Percentiles rank a stretch among this genome's conserved stretches.
phyloP scores from a whole-genome alignment of 2,797 vertebrate species.

The Nasua narica region DNA sequence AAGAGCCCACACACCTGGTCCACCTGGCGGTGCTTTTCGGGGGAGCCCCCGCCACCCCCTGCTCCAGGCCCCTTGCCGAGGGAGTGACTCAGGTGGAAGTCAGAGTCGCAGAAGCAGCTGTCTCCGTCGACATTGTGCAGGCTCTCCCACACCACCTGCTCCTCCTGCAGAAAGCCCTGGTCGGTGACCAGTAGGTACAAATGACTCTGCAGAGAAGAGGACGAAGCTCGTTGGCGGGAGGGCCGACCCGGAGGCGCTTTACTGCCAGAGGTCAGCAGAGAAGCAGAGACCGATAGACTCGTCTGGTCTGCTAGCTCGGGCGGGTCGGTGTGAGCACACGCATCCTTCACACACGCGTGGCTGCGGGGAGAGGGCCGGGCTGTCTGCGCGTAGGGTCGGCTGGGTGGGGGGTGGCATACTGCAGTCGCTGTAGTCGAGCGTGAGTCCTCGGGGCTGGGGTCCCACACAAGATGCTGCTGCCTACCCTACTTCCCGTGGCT shows the following conservation, averaged over 20 bases:
- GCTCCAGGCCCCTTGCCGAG: constrained; percentile 78
- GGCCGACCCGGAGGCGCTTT: neutral
- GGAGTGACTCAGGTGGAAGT: constrained; percentile 90
- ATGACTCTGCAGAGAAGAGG: constrained; percentile 86
- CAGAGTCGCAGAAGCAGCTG: constrained; percentile 93
- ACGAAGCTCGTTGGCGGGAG: fast-evolving
- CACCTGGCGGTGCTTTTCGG: constrained; percentile 85
- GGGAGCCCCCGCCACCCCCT: neutral
- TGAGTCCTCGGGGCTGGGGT: neutral
- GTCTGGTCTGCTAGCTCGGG: too few relatives aligned
- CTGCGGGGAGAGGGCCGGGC: neutral
- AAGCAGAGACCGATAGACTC: neutral
- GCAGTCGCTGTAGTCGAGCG: neutral
- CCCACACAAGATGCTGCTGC: neutral
- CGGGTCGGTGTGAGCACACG: fast-evolving
- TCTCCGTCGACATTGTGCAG: constrained; percentile 96
- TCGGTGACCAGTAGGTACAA: constrained; percentile 96
- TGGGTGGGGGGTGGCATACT: too few relatives aligned
- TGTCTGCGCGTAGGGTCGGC: neutral
- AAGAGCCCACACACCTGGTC: constrained; percentile 86
- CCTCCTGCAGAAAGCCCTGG: constrained; percentile 95
- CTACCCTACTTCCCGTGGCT: neutral
- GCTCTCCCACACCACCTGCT: constrained; percentile 93
- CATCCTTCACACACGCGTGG: fast-evolving
- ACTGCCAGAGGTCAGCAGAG: neutral